phyloP scores from a whole-genome alignment of 2,888 invertebrate genomes.

The Platycheirus albimanus region DNA sequence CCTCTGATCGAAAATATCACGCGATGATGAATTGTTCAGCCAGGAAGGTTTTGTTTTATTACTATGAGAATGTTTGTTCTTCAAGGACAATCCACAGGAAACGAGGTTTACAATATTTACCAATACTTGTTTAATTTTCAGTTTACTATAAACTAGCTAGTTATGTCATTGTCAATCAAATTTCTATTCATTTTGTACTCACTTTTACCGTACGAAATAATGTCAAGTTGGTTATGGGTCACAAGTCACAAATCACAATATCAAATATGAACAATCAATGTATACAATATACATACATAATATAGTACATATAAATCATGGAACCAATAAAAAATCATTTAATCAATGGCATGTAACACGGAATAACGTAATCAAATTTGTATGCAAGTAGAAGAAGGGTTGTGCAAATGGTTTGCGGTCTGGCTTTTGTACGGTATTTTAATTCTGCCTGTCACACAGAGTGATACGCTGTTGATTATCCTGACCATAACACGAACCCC shows the following conservation, averaged over 20 bases:
- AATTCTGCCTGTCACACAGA: neutral
- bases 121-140: neutral
- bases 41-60: neutral
- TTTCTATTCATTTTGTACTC: neutral
- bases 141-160: neutral
- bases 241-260: no score
- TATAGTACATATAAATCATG: neutral
- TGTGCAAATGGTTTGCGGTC: neutral
- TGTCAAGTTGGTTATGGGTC: constrained; percentile 12
- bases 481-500: no score
- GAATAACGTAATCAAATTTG: constrained; percentile 38
- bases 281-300: neutral
- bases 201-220: neutral
- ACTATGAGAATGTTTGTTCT: neutral
- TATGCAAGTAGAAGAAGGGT: neutral
- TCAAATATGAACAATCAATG: constrained; percentile 41
- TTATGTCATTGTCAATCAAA: constrained; percentile 33
- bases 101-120: neutral
- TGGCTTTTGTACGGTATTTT: neutral
- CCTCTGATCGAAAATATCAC: constrained; percentile 2
- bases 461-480: no score
- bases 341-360: constrained; percentile 54
- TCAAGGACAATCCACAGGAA: neutral
- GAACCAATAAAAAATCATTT: constrained; percentile 41
- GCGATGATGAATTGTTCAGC: neutral